Conservation (phyloP, 2,888 invertebrate genomes). For the Serrognathus titanus region DNA sequence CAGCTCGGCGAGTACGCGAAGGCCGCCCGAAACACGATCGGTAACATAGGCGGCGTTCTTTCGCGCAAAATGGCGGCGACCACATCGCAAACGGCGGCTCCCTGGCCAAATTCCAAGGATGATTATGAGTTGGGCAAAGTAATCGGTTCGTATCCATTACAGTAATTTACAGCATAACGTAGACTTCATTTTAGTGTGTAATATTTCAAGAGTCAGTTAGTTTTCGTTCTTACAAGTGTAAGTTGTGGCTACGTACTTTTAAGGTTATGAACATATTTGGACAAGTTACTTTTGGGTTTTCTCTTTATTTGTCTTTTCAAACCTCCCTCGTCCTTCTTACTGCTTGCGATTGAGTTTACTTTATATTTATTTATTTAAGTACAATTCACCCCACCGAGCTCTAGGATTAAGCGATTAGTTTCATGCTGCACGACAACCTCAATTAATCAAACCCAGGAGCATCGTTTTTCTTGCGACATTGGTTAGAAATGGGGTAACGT, state of each 20-base stretch:
- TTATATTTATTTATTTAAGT: too few relatives aligned
- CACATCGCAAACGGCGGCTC: constrained; percentile 50
- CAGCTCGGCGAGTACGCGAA: constrained; percentile 46
- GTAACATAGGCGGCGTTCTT: constrained; percentile 54
- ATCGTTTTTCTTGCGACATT: background rate
- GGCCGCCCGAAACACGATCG: constrained; percentile 48
- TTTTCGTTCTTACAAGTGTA: background rate
- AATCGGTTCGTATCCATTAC: constrained; percentile 67
- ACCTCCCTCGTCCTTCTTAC: too few relatives aligned
- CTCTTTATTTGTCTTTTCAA: background rate
- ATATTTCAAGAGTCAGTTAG: constrained; percentile 7
- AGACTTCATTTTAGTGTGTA: constrained; percentile 6
- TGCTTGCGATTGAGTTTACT: too few relatives aligned
- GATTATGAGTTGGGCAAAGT: constrained; percentile 92
- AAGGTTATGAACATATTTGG: constrained; percentile 19
- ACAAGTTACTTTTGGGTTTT: constrained; percentile 3
- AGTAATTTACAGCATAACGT: constrained; percentile 14
- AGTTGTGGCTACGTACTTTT: constrained; percentile 4
- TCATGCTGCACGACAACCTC: background rate
- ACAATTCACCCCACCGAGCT: too few relatives aligned
- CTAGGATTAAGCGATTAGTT: too few relatives aligned
- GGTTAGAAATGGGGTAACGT: too few relatives aligned
- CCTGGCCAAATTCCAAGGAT: constrained; percentile 88
- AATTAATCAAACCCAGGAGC: background rate
- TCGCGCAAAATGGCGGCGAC: constrained; percentile 60